These are phyloP conservation scores for Anguilla obscura DNA, from an alignment of 2,797 vertebrate genomes.

Conservation along the genomic window DNA sequence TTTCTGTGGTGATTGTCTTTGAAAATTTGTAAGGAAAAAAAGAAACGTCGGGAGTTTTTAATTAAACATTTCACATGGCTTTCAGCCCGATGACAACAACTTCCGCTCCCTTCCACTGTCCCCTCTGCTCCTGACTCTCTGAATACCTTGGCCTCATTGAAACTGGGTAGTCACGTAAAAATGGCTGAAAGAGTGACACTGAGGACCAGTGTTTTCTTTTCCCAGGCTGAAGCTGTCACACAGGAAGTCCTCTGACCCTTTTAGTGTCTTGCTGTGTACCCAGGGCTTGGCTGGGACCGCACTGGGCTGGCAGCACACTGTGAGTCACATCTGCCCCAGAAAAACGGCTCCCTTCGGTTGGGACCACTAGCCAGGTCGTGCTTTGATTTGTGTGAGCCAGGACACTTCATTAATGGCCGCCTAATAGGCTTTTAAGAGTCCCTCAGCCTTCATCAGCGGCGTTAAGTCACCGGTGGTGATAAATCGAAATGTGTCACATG, in stretches of 20 bases:
- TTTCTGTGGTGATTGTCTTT: slow-evolving; percentile 47
- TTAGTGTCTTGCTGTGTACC: neutral
- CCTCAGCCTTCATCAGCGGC: neutral
- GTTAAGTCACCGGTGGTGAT: neutral
- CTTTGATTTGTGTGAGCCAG: slow-evolving; percentile 8
- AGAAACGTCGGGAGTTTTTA: slow-evolving; percentile 35
- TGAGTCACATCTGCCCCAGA: slow-evolving; percentile 24
- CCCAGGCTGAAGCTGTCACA: neutral
- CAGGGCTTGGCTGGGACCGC: neutral
- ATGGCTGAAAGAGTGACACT: slow-evolving; percentile 18
- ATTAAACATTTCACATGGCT: slow-evolving; percentile 32
- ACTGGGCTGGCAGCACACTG: slow-evolving; percentile 27
- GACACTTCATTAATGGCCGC: slow-evolving; percentile 19
- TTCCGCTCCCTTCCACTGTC: neutral
- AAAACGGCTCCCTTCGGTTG: neutral
- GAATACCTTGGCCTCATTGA: slow-evolving; percentile 1
- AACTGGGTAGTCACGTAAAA: neutral
- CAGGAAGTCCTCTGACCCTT: slow-evolving; percentile 11
- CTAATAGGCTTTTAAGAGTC: slow-evolving; percentile 18
- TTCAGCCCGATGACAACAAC: neutral
- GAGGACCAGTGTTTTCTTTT: neutral
- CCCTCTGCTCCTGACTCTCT: neutral
- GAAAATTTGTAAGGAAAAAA: slow-evolving; percentile 33
- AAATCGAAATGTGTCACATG: neutral
- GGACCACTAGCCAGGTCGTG: slow-evolving; percentile 2